These are phyloP conservation scores for Nemotelus pantherinus DNA, from an alignment of 2,888 invertebrate genomes.

Conservation along the genomic window DNA sequence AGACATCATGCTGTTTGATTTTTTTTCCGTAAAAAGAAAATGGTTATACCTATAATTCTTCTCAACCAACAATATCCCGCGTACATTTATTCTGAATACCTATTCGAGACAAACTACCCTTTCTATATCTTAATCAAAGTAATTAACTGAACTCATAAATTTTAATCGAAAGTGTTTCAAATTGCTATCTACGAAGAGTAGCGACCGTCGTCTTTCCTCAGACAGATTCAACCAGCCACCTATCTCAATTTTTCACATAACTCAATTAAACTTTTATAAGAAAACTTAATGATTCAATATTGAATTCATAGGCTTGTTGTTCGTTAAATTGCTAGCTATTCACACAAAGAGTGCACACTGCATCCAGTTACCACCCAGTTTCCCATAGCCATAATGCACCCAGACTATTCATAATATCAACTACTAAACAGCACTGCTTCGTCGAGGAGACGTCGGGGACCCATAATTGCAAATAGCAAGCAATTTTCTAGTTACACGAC, in stretches of 20 bases:
- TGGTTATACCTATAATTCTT: too few species aligned
- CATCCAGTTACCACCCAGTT: conserved; percentile 32
- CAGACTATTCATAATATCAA: neutral
- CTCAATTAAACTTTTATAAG: conserved; percentile 41
- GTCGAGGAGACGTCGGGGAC: too few species aligned
- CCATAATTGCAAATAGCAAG: conserved; percentile 42
- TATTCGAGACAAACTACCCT: neutral
- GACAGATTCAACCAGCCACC: conserved; percentile 7
- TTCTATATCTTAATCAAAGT: conserved; percentile 19
- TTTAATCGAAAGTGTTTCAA: conserved; percentile 31
- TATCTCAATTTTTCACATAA: conserved; percentile 39
- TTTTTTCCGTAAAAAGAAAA: too few species aligned
- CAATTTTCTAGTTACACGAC: conserved; percentile 21
- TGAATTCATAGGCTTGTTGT: conserved; percentile 35
- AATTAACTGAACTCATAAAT: conserved; percentile 29
- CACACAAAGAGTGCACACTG: neutral
- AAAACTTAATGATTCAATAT: conserved; percentile 41
- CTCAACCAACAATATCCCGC: too few species aligned
- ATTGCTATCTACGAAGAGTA: neutral
- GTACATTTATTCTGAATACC: too few species aligned
- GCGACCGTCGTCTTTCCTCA: neutral
- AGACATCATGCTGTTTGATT: too few species aligned
- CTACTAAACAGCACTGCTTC: neutral
- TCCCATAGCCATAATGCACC: conserved; percentile 39
- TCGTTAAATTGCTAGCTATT: conserved; percentile 34